These are phyloP conservation scores for Darevskia nairensis DNA, from an alignment of 2,797 vertebrate genomes.

Conservation along the genomic window DNA sequence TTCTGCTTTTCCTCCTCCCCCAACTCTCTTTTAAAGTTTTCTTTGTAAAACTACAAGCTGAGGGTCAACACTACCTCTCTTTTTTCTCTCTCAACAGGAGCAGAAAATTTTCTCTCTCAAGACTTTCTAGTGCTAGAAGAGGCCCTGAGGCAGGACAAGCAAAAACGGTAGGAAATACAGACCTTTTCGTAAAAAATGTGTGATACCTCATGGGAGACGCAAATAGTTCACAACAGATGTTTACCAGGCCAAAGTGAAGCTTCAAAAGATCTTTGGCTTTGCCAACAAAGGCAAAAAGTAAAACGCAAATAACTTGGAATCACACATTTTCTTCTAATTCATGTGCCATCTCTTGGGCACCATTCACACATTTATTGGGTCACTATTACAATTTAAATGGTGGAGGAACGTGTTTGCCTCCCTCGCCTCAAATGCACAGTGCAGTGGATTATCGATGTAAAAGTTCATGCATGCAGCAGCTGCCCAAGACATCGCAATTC, in stretches of 20 bases:
- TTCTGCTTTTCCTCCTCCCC: background rate
- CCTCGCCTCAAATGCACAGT: background rate
- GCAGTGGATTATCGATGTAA: no score
- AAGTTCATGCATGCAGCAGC: background rate
- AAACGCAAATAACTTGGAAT: background rate
- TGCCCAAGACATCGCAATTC: background rate
- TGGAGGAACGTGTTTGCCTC: no score
- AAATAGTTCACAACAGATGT: conserved; percentile 55
- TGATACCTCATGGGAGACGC: conserved; percentile 13
- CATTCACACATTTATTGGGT: background rate
- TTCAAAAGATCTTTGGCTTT: conserved; percentile 50
- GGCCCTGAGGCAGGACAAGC: conserved; percentile 46
- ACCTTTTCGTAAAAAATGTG: conserved; percentile 1
- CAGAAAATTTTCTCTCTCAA: background rate
- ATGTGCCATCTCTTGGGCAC: background rate
- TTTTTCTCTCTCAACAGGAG: conserved; percentile 9
- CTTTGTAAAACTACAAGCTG: conserved; percentile 26
- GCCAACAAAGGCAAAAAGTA: conserved; percentile 44
- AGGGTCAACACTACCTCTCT: background rate
- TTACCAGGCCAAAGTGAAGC: conserved; percentile 31
- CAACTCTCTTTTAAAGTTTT: conserved; percentile 16
- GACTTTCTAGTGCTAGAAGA: conserved; percentile 28
- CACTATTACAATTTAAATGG: background rate
- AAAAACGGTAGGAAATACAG: conserved; percentile 39
- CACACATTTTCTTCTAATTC: background rate